Conservation (phyloP, 2,113 vertebrate species). For the Polyodon spathula region DNA sequence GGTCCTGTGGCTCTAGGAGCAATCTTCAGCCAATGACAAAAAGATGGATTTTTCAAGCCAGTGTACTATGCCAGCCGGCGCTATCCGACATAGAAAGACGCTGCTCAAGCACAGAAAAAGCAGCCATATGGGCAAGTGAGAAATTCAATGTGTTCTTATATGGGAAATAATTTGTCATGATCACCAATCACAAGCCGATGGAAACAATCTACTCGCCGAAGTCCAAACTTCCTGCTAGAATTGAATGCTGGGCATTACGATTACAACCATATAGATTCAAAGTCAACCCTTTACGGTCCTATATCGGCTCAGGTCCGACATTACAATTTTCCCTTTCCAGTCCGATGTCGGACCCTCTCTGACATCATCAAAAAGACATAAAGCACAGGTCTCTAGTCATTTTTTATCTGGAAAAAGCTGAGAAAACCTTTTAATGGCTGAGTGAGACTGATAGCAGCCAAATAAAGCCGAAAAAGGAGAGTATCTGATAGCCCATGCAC, state of each 20-base stretch:
- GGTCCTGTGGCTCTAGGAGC: neutral
- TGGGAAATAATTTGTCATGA: neutral
- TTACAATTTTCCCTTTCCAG: no score
- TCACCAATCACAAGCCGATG: neutral
- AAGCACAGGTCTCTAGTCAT: no score
- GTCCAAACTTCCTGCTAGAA: neutral
- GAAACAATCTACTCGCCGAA: neutral
- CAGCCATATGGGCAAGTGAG: neutral
- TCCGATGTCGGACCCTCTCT: no score
- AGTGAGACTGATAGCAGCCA: no score
- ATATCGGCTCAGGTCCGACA: no score
- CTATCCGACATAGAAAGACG: neutral
- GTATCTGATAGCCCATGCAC: no score
- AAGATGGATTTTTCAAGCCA: neutral
- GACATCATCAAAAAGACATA: no score
- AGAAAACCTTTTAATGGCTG: no score
- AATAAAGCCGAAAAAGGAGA: no score
- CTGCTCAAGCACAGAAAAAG: no score
- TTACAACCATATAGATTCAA: neutral
- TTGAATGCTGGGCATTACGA: neutral
- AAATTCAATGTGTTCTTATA: neutral
- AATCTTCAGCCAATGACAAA: neutral
- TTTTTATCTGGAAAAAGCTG: no score
- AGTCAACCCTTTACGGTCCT: no score
- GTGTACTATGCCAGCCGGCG: neutral